Evolutionary conservation across 2,888 invertebrate genomes (phyloP), one percentile per base, ranked within the genome.

Genomic region (Parthenolecanium corni): DNA sequence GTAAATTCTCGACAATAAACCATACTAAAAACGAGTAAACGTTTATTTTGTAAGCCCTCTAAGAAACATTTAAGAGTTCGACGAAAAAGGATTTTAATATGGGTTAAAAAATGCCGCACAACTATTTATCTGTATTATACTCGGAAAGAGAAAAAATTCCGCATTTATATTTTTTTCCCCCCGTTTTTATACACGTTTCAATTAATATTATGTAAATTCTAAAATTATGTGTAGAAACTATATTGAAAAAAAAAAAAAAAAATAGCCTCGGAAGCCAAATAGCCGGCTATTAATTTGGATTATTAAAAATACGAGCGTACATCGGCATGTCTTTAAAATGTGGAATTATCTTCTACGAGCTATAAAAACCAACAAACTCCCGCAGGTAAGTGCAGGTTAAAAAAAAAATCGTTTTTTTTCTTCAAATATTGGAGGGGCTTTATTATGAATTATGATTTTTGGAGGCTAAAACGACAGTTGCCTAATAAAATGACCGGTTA

Each of bases 131-230:
- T 42, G 46, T 42, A 56, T 56, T 56, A 56, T 56, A 21, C 31
- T 18, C 56, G 23, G 31, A 31, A 31, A 31, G n/a, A n/a, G 9
- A 31, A 31, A 53, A 53, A 52, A 56, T 44, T 46, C 56, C 56
- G 42, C 40, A 42, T 46, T 56, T 56, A 42, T 56, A 56, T 56
- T 44, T 42, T 23, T 42, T n/a, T n/a, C n/a, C n/a, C n/a, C n/a
- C n/a, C 44, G 25, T 56, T 56, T 31, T 56, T 56, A 40, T 56
- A 40, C 56, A 46, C 25, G 56, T 56, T 56, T 56, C 56, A 56
- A 56, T 56, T 56, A 56, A 56, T 56, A 56, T 56, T 56, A 56
- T 56, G 56, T 56, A 56, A 56, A 56, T 56, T 56, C 56, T 56
- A 40, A 42, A 56, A 42, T 56, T 56, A 56, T 56, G 44, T 44